Evolutionary conservation across 2,888 invertebrate species (phyloP).

Genomic region (Eremobia ochroleuca): DNA sequence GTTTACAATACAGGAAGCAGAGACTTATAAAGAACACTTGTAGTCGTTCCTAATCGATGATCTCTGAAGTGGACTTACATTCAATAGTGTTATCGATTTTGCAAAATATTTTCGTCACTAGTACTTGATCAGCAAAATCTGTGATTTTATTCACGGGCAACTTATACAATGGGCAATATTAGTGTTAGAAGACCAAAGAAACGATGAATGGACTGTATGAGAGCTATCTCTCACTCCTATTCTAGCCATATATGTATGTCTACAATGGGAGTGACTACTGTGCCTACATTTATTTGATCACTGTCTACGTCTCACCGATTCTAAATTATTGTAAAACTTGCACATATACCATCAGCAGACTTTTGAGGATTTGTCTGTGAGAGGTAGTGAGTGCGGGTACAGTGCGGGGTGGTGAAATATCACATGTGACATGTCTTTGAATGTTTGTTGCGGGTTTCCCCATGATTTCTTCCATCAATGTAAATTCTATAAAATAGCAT

Average conservation of each 20-base stretch:
- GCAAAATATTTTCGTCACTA: slow-evolving; percentile 6
- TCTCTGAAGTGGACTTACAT: neutral
- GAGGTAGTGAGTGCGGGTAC: neutral
- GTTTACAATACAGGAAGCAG: neutral
- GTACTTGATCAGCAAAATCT: slow-evolving; percentile 14
- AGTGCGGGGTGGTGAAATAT: neutral
- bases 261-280: too few relatives aligned
- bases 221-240: too few relatives aligned
- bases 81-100: slow-evolving; percentile 21
- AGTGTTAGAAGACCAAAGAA: neutral
- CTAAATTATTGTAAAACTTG: neutral
- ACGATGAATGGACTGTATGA: neutral
- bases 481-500: neutral
- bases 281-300: slow-evolving; percentile 5
- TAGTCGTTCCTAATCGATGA: neutral
- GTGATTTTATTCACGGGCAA: slow-evolving; percentile 20
- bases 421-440: neutral
- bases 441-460: neutral
- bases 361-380: neutral
- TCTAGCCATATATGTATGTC: too few relatives aligned
- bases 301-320: slow-evolving; percentile 8
- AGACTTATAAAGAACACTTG: neutral
- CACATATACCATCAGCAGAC: neutral
- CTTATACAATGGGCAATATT: neutral
- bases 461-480: neutral